phyloP scores from a whole-genome alignment of 2,113 vertebrate species.

The Aegithalos caudatus region DNA sequence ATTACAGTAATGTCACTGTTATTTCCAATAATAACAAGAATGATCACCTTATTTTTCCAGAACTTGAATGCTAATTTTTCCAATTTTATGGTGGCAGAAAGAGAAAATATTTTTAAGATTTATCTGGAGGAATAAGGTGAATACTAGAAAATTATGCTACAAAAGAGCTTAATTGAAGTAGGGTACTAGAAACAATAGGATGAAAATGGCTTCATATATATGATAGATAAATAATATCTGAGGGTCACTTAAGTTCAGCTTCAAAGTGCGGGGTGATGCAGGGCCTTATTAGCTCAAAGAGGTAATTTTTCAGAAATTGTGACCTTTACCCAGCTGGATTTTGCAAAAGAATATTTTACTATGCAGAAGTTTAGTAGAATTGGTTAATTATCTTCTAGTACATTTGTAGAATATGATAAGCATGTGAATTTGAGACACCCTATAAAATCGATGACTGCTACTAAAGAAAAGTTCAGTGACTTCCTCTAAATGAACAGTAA shows the following conservation, averaged over 20 bases:
- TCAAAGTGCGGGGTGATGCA: neutral
- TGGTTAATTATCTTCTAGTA: conserved; percentile 36
- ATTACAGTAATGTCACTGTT: neutral
- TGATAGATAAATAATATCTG: neutral
- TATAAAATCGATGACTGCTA: neutral
- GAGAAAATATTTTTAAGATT: neutral
- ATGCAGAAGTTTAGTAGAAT: neutral
- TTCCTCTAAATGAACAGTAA: neutral
- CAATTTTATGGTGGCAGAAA: neutral
- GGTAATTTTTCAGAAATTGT: neutral
- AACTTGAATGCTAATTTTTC: neutral
- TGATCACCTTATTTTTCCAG: neutral
- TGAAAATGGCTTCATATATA: neutral
- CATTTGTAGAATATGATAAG: neutral
- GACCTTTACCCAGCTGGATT: neutral
- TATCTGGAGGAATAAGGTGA: neutral
- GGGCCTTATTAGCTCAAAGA: neutral
- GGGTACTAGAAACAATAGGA: neutral
- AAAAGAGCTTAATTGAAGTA: neutral
- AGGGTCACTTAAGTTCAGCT: neutral
- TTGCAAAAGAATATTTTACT: neutral
- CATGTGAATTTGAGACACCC: neutral
- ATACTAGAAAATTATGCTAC: neutral
- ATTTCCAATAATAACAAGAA: neutral
- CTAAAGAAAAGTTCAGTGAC: neutral